Evolutionary conservation across 2,888 invertebrate species (phyloP), one percentile per base, ranked within the genome.

Genomic region (Phaonia tiefii): DNA sequence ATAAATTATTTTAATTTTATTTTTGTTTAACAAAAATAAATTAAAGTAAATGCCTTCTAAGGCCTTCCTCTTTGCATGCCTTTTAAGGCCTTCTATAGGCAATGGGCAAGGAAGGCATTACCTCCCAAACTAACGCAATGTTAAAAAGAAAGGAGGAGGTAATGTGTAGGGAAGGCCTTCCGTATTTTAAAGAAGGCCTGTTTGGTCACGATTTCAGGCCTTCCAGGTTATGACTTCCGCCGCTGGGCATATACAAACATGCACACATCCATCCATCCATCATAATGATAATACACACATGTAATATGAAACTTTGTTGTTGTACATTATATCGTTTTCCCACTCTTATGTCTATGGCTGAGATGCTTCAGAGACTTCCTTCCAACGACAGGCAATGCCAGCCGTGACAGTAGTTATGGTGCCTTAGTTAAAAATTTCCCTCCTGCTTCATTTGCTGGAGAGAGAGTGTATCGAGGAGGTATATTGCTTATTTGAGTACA

Each of bases 401-500:
- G n/a, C 37, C 49, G 20, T 54, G 25, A 44, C n/a, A 13, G 2
- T 44, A 13, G 10, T 51, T 4, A 15, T 22, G 22, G 22, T 63
- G 39, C 42, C 42, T 22, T 54, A 17, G 54, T 31, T 31, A 31
- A 11, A 2, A 17, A 46, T 17, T n/a, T 2, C 17, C 1, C n/a
- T n/a, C 31, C 4, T 60, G 15, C 49, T 49, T 7, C 17, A 15
- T 7, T 7, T 49, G 11, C 51, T 7, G 20, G 51, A 20, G 20
- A 11, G 8, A 31, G 31, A 4, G 1, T 20, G 5, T 7, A 22
- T 20, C 22, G 31, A 15, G 37, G 5, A 20, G 60, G 37, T 31
- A 60, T 42, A 63, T 63, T 63, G 42, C 63, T 63, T 63, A 44
- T 74, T 58, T 17, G 67, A 81, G 75, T 72, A 78, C 31, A 31